A percentile compares a stretch with the other conserved stretches of the same genome.
Evolutionary conservation across 2,888 invertebrate species (phyloP).

Genomic region (Arrhopalites spinosus): DNA sequence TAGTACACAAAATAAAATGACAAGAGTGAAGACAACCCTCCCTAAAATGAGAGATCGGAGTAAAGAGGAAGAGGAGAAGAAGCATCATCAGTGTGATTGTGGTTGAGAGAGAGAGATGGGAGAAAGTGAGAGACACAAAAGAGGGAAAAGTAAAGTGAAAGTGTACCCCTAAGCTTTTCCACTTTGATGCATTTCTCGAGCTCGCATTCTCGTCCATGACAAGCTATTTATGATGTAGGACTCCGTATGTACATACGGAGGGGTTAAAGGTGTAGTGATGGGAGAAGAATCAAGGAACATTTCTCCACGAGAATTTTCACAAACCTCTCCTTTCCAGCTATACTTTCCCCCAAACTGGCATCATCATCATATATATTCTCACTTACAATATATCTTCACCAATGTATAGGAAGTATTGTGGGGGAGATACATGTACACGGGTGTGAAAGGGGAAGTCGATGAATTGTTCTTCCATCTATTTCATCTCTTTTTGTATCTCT

Average conservation of each 20-base stretch:
- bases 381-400: background rate
- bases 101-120: conserved; percentile 11
- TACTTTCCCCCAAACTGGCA: background rate
- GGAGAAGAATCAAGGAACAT: conserved; percentile 20
- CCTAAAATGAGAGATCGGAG: background rate
- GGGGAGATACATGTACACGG: background rate
- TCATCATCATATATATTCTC: background rate
- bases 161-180: conserved; percentile 39
- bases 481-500: background rate
- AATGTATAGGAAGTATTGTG: background rate
- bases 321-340: background rate
- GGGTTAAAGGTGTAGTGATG: background rate
- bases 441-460: conserved; percentile 28
- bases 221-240: conserved; percentile 1
- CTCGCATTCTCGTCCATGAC: conserved; percentile 14
- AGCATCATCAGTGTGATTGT: conserved; percentile 26
- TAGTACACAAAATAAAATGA: too few species aligned
- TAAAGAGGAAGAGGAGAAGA: background rate
- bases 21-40: too few species aligned
- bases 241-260: background rate
- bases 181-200: conserved; percentile 36
- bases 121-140: conserved; percentile 26
- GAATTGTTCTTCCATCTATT: conserved; percentile 26
- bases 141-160: conserved; percentile 35
- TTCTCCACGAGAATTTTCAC: background rate